phyloP scores from a whole-genome alignment of 2,888 invertebrate genomes.

The Lithodes maja region DNA sequence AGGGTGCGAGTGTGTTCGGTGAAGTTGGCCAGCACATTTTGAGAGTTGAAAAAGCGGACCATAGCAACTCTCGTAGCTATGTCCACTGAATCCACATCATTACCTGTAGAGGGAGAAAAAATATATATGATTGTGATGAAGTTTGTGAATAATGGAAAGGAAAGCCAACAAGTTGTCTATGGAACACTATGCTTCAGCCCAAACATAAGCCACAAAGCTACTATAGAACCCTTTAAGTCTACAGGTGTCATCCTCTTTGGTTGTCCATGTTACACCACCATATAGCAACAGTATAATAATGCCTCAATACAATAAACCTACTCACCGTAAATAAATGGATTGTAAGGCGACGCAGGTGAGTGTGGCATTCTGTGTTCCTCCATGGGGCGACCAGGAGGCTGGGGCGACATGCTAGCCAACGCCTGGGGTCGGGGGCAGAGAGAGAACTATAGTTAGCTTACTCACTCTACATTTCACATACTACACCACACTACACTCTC shows the following conservation, averaged over 20 bases:
- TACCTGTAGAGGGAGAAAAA: slow-evolving; percentile 75
- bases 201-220: too few species aligned
- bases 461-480: too few species aligned
- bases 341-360: slow-evolving; percentile 75
- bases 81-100: slow-evolving; percentile 98
- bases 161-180: too few species aligned
- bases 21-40: slow-evolving; percentile 97
- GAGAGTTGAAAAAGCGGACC: slow-evolving; percentile 98
- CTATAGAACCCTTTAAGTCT: too few species aligned
- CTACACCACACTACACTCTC: too few species aligned
- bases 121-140: too few species aligned
- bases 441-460: too few species aligned
- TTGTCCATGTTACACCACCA: too few species aligned
- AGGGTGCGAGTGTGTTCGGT: slow-evolving; percentile 98
- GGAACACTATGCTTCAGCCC: too few species aligned
- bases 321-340: slow-evolving; percentile 88
- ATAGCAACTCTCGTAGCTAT: slow-evolving; percentile 98
- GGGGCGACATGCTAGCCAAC: slow-evolving; percentile 84
- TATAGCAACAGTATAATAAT: too few species aligned
- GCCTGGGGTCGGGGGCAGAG: slow-evolving; percentile 78
- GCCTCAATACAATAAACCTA: background rate
- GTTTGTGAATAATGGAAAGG: too few species aligned
- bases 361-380: slow-evolving; percentile 69
- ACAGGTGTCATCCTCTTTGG: too few species aligned
- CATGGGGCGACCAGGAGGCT: slow-evolving; percentile 77